These are phyloP conservation scores for Margaritifera margaritifera DNA, from an alignment of 2,888 invertebrate genomes.

Conservation along the genomic window DNA sequence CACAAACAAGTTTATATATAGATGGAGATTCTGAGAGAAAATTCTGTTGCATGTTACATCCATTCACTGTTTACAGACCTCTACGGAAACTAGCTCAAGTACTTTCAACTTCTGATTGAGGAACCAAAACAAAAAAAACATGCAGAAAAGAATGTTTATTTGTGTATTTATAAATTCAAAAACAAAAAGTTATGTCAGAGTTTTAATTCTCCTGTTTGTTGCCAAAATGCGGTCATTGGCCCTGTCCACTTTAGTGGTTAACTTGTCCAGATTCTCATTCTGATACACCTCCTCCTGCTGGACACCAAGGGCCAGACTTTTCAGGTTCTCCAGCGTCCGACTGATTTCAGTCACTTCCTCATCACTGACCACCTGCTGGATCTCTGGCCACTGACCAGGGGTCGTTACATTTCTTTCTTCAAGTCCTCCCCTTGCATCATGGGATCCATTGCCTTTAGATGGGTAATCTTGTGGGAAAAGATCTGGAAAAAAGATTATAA, in stretches of 20 bases:
- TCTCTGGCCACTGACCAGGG: constrained; percentile 1
- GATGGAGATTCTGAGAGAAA: too few relatives aligned
- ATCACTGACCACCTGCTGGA: constrained; percentile 37
- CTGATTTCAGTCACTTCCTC: constrained; percentile 49
- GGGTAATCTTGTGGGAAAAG: too few relatives aligned
- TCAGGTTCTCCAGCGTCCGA: constrained; percentile 42
- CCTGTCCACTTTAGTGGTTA: constrained; percentile 45
- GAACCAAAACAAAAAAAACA: too few relatives aligned
- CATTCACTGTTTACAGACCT: too few relatives aligned
- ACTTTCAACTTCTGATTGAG: too few relatives aligned
- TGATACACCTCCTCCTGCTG: constrained; percentile 45
- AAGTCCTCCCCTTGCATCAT: too few relatives aligned
- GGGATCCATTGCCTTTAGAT: too few relatives aligned
- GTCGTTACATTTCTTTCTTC: background rate
- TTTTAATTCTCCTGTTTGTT: constrained; percentile 37
- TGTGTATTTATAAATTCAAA: background rate
- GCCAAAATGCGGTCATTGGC: constrained; percentile 42
- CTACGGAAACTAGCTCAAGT: too few relatives aligned
- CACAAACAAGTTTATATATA: too few relatives aligned
- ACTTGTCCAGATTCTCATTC: constrained; percentile 43
- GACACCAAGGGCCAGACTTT: constrained; percentile 50
- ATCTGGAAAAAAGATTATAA: too few relatives aligned
- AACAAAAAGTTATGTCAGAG: constrained; percentile 14
- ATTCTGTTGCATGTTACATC: too few relatives aligned
- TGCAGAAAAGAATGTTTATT: too few relatives aligned